Percentiles rank a stretch among this genome's conserved stretches.
Conservation (phyloP, 2,888 invertebrate genomes). For the Cerastis leucographa region DNA sequence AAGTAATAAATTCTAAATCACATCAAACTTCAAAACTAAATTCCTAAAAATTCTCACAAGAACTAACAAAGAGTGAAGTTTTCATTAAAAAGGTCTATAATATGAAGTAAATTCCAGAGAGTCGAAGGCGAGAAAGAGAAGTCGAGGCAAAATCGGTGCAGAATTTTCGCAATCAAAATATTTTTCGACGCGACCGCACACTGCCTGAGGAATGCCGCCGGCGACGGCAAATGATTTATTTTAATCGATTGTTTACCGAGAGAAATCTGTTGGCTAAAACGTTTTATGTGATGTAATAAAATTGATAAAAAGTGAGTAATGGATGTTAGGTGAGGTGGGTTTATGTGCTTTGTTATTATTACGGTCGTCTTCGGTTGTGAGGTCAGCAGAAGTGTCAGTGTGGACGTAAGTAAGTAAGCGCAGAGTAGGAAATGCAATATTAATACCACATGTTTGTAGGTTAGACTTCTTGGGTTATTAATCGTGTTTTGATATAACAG, state of each 20-base stretch:
- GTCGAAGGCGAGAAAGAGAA: no score
- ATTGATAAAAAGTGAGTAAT: slow-evolving; percentile 67
- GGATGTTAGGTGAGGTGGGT: slow-evolving; percentile 29
- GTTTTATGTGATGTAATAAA: slow-evolving; percentile 72
- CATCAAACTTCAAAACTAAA: slow-evolving; percentile 37
- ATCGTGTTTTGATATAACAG: background rate
- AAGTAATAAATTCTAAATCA: background rate
- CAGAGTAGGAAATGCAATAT: slow-evolving; percentile 1
- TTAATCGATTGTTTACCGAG: slow-evolving; percentile 63
- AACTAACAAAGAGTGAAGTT: slow-evolving; percentile 24
- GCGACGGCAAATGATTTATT: slow-evolving; percentile 63
- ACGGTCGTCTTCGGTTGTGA: slow-evolving; percentile 18
- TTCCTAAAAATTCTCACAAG: slow-evolving; percentile 17
- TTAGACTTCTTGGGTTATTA: background rate
- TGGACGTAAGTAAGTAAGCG: slow-evolving; percentile 29
- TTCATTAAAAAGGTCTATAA: slow-evolving; percentile 53
- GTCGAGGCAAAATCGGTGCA: slow-evolving; percentile 62
- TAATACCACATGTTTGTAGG: background rate
- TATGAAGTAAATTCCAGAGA: slow-evolving; percentile 58
- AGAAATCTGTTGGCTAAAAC: slow-evolving; percentile 71
- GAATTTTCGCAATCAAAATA: slow-evolving; percentile 71
- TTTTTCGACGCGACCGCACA: slow-evolving; percentile 65
- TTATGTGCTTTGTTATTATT: slow-evolving; percentile 55
- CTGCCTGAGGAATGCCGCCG: slow-evolving; percentile 60
- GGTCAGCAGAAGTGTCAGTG: slow-evolving; percentile 35